Base-by-base conservation (phyloP, 2,888 invertebrate species). In the Dascillus cervinus region DNA sequence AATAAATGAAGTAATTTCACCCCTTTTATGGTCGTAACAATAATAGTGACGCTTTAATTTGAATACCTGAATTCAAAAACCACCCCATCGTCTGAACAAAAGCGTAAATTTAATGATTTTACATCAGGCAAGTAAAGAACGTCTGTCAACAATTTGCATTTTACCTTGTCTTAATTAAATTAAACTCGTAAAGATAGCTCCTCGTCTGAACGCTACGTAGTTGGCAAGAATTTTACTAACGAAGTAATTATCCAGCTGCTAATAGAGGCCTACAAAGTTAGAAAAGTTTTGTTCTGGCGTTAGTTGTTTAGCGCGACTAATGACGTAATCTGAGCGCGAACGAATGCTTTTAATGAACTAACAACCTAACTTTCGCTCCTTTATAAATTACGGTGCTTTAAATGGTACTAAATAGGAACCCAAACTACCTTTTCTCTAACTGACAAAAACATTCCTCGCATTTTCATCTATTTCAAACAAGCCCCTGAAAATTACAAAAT, bases 261-360 rank as follows among this genome's bases (percentile, higher is more conserved):
- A 60, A 60, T 60, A 58, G 59, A 57, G 53, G 50, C 48, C 41
- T 43, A 49, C 43, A 48, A 52, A 55, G 54, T 55, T 55, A 53
- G 51, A 53, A 50, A 55, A 58, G 56, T 58, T 59, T 58, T 56
- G 59, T 59, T 56, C 55, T 50, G 56, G 56, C 56, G 47, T 57
- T 55, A 51, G 58, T 57, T 57, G 63, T 49, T 64, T 64, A 49
- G 64, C 62, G 62, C 79, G 79, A 43, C 77, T 78, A 67, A 78
- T 76, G 37, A 82, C 73, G 62, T 87, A 87, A 43, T 80, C 78
- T 32, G 36, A 36, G 36, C 31, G 24, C 26, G 30, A 36, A 32
- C 28, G 36, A 36, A 31, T 36, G 36, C 28, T 36, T 32, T 32
- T 30, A 36, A 36, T 32, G 36, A 36, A 36, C 31, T 4, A 17